These are phyloP conservation scores for Turritopsis rubra DNA, from an alignment of 30 jellyfish, hydroid and myxozoan genomes.

Conservation along the genomic window DNA sequence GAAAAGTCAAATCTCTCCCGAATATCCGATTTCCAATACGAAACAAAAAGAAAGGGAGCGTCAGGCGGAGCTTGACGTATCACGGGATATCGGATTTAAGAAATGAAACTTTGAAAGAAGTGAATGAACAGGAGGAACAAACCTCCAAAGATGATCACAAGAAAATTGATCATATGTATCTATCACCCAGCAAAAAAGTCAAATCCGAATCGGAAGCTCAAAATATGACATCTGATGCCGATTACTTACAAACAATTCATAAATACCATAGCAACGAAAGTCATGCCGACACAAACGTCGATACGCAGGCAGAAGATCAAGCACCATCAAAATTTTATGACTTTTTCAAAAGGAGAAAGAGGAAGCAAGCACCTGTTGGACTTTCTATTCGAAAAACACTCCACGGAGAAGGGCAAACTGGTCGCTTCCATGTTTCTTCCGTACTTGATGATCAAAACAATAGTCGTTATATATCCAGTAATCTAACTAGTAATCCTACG, in stretches of 20 bases:
- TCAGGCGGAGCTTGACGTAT: slow-evolving; percentile 19
- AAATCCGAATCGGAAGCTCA: slow-evolving; percentile 13
- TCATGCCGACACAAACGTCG: slow-evolving; percentile 23
- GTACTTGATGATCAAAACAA: not conserved
- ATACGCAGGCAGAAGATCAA: slow-evolving; percentile 26
- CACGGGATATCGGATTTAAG: not conserved
- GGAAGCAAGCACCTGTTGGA: not conserved
- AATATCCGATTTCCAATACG: slow-evolving; percentile 32
- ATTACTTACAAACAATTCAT: slow-evolving; percentile 33
- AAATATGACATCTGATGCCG: slow-evolving; percentile 33
- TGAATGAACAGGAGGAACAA: not conserved
- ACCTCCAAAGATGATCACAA: not conserved
- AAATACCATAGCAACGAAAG: slow-evolving; percentile 28
- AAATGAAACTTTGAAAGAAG: slow-evolving; percentile 4
- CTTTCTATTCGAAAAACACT: slow-evolving; percentile 13
- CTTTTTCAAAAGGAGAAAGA: slow-evolving; percentile 9
- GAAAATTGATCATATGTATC: not conserved
- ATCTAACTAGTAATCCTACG: not conserved
- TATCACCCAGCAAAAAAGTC: not conserved
- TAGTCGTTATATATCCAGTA: not conserved
- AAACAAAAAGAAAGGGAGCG: slow-evolving; percentile 1
- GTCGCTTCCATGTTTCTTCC: slow-evolving; percentile 7
- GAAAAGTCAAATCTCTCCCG: slow-evolving; percentile 40
- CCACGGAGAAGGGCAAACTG: slow-evolving; percentile 1
- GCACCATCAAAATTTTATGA: slow-evolving; percentile 34